These are phyloP conservation scores for Caenorhabditis remanei DNA, from an alignment of 1,140 invertebrate species.

Conservation along the genomic window DNA sequence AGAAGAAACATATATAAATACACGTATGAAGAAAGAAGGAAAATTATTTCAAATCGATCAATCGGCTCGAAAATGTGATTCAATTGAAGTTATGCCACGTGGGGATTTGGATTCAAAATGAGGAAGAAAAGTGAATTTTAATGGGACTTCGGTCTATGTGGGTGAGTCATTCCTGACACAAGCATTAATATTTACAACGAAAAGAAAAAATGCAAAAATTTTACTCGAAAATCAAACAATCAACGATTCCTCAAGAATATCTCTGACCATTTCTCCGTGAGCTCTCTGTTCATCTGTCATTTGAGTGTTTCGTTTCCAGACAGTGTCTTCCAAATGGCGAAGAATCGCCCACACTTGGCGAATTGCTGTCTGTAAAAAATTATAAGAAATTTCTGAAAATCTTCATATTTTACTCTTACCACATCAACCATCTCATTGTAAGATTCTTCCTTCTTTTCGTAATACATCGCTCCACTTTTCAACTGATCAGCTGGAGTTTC, in stretches of 20 bases:
- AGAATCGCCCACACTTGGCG: conserved; percentile 37
- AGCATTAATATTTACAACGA: conserved; percentile 30
- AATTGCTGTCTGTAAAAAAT: conserved; percentile 15
- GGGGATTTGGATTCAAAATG: background rate
- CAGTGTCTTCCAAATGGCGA: conserved; percentile 18
- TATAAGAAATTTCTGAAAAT: background rate
- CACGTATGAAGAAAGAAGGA: background rate
- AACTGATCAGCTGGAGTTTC: background rate
- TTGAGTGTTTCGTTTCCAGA: conserved; percentile 23
- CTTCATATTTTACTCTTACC: conserved; percentile 2
- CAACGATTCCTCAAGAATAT: conserved; percentile 25
- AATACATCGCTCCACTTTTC: conserved; percentile 51
- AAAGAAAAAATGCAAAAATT: background rate
- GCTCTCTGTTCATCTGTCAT: conserved; percentile 27
- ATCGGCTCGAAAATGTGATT: background rate
- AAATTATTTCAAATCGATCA: background rate
- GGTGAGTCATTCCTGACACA: too few species aligned
- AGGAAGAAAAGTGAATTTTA: background rate
- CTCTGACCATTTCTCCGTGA: conserved; percentile 32
- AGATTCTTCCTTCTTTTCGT: conserved; percentile 30
- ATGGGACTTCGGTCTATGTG: background rate
- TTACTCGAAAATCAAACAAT: background rate
- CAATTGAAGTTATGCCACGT: background rate
- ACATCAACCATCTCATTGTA: conserved; percentile 29
- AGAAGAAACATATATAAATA: background rate